phyloP scores from a whole-genome alignment of 2,113 vertebrate species.

The Corvus moneduloides region DNA sequence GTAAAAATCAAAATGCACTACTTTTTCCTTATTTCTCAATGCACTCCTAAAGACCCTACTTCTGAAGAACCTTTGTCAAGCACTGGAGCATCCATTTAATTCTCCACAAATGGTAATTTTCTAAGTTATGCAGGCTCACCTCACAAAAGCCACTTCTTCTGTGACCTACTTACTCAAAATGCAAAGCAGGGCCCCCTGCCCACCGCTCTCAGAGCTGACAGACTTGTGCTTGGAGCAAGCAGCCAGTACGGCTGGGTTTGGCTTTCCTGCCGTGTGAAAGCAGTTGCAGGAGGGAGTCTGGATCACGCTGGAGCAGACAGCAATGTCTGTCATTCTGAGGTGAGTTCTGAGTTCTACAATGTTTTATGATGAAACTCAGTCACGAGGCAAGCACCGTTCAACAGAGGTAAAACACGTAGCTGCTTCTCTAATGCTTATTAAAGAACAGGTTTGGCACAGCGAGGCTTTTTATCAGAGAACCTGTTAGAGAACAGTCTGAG shows the following conservation, averaged over 20 bases:
- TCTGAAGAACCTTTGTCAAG: background rate
- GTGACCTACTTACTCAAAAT: background rate
- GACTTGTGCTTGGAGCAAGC: background rate
- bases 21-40: background rate
- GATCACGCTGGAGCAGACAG: background rate
- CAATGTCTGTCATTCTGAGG: background rate
- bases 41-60: background rate
- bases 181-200: background rate
- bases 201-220: accelerated
- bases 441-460: background rate
- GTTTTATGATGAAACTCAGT: background rate
- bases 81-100: background rate
- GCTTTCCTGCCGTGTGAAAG: background rate
- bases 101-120: background rate
- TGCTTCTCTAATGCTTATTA: background rate
- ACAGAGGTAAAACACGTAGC: background rate
- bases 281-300: background rate
- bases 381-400: accelerated
- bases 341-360: background rate
- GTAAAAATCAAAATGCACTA: background rate
- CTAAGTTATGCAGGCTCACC: background rate
- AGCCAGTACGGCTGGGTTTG: background rate
- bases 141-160: background rate
- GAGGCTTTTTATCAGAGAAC: background rate
- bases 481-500: background rate